Evolutionary conservation across 2,888 invertebrate species (phyloP).

Genomic region (Uloborus plumipes): DNA sequence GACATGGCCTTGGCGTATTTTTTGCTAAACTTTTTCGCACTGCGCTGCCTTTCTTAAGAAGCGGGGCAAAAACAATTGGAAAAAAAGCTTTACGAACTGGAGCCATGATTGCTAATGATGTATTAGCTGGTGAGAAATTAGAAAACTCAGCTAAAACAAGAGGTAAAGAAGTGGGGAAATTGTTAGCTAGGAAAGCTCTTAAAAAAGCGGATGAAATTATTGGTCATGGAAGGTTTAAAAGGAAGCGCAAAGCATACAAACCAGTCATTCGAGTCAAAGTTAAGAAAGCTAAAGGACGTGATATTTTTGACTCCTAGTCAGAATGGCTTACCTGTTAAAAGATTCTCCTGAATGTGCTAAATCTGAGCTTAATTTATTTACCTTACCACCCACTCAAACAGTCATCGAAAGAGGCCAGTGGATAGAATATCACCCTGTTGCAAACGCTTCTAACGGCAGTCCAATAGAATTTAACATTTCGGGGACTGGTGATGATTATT

Average conservation of each 20-base stretch:
- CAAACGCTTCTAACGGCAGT: slow-evolving; percentile 7
- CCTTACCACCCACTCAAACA: slow-evolving; percentile 33
- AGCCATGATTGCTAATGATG: slow-evolving; percentile 11
- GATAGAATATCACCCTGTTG: slow-evolving; percentile 24
- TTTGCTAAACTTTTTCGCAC: slow-evolving; percentile 4
- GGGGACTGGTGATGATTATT: slow-evolving; percentile 17
- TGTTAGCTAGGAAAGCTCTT: neutral
- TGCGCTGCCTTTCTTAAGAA: slow-evolving; percentile 12
- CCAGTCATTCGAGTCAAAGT: slow-evolving; percentile 24
- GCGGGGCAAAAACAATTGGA: slow-evolving; percentile 7
- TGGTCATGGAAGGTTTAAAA: slow-evolving; percentile 28
- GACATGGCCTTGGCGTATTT: slow-evolving; percentile 16
- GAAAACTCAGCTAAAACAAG: slow-evolving; percentile 8
- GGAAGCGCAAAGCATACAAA: slow-evolving; percentile 14
- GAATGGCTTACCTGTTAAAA: slow-evolving; percentile 26
- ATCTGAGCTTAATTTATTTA: slow-evolving; percentile 47
- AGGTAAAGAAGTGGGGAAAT: slow-evolving; percentile 2
- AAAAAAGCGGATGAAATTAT: slow-evolving; percentile 4
- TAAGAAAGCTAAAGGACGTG: slow-evolving; percentile 10
- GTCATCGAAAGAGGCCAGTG: slow-evolving; percentile 11
- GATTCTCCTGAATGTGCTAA: slow-evolving; percentile 47
- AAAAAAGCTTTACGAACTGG: slow-evolving; percentile 16
- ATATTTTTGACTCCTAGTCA: slow-evolving; percentile 21
- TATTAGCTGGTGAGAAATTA: slow-evolving; percentile 2
- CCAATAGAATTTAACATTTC: slow-evolving; percentile 24